Conservation (phyloP, 2,888 invertebrate species). For the Standfussiana lucernea region DNA sequence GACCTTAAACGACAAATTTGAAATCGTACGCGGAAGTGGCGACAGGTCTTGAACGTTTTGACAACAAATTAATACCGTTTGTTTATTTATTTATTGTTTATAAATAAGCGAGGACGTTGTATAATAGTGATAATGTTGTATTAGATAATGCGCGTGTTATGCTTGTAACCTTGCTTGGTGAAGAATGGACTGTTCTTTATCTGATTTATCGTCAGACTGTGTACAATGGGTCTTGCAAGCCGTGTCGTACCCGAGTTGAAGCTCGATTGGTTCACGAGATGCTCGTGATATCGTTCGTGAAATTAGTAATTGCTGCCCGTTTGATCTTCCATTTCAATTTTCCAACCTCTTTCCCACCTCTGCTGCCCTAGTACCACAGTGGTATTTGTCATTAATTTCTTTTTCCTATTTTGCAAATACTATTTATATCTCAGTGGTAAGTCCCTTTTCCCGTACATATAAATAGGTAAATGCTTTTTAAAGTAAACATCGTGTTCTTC, state of each 20-base stretch:
- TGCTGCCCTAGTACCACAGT: neutral
- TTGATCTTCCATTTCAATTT: neutral
- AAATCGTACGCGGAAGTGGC: conserved; percentile 63
- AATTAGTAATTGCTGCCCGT: neutral
- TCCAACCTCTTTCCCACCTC: neutral
- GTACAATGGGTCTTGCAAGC: conserved; percentile 42
- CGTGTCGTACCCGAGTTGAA: conserved; percentile 1
- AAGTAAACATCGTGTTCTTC: conserved; percentile 44
- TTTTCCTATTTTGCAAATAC: neutral
- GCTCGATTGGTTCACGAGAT: conserved; percentile 14
- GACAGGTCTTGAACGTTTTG: conserved; percentile 41
- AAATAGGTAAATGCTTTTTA: conserved; percentile 23
- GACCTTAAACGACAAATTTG: conserved; percentile 59
- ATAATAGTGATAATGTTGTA: conserved; percentile 45
- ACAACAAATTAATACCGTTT: conserved; percentile 64
- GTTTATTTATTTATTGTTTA: conserved; percentile 63
- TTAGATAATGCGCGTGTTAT: conserved; percentile 50
- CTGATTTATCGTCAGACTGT: conserved; percentile 48
- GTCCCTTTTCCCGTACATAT: neutral
- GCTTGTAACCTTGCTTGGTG: conserved; percentile 42
- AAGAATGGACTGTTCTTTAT: conserved; percentile 52
- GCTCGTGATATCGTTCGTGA: neutral
- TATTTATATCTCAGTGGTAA: neutral
- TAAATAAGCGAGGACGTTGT: conserved; percentile 64
- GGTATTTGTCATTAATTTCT: neutral